These are phyloP conservation scores for Bufo bufo DNA, from an alignment of 2,113 vertebrate species.

Conservation along the genomic window DNA sequence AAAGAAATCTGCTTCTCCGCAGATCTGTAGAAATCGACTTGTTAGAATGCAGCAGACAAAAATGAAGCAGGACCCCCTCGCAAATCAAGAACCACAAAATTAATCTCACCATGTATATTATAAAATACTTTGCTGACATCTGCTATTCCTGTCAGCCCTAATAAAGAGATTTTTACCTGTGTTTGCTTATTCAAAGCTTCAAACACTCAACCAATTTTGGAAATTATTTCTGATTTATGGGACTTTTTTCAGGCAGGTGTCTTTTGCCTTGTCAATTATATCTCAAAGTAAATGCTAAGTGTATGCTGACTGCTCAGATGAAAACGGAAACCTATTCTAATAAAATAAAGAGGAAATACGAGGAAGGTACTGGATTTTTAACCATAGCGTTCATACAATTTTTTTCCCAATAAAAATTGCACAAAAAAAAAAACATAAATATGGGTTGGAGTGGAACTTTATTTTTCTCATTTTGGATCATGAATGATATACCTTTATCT, in stretches of 20 bases:
- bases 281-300: constrained; percentile 83
- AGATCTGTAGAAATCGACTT: constrained; percentile 54
- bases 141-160: constrained; percentile 77
- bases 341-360: constrained; percentile 60
- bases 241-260: constrained; percentile 73
- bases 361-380: not conserved
- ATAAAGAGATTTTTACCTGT: constrained; percentile 86
- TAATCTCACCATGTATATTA: constrained; percentile 70
- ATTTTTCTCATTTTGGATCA: not conserved
- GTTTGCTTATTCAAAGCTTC: constrained; percentile 85
- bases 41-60: constrained; percentile 63
- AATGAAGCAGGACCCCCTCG: constrained; percentile 52
- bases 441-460: not conserved
- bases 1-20: not conserved
- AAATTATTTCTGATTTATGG: constrained; percentile 87
- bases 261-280: constrained; percentile 81
- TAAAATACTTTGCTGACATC: constrained; percentile 77
- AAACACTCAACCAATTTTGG: constrained; percentile 77
- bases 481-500: constrained; percentile 5
- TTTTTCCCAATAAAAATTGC: not conserved
- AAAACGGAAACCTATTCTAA: constrained; percentile 80
- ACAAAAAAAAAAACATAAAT: not conserved
- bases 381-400: not conserved
- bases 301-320: constrained; percentile 77
- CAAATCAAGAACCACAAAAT: constrained; percentile 68